These are phyloP conservation scores for Origma solitaria DNA, from an alignment of 2,113 vertebrate species.

Conservation along the genomic window DNA sequence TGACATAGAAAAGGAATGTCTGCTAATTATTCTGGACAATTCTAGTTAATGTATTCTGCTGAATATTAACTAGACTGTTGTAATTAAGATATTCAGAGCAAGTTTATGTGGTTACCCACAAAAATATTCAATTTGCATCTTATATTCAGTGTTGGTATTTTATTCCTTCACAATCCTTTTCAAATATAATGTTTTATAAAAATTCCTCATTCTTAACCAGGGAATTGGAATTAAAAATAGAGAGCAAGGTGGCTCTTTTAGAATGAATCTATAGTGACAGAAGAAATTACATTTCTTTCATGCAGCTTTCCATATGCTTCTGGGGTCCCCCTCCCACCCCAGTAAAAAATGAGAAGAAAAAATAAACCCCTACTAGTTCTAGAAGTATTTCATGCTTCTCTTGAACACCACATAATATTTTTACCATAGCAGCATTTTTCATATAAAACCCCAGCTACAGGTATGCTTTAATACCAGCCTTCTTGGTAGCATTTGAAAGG, in stretches of 20 bases:
- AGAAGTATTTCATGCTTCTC: neutral
- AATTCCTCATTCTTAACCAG: neutral
- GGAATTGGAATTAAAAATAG: neutral
- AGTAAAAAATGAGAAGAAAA: neutral
- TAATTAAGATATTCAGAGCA: neutral
- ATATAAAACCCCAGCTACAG: neutral
- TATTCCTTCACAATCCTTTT: neutral
- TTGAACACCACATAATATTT: neutral
- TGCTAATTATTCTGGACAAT: neutral
- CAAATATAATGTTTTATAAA: neutral
- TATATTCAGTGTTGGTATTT: neutral
- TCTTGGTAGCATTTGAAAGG: neutral
- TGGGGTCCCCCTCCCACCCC: neutral
- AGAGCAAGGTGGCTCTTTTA: neutral
- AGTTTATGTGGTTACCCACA: neutral
- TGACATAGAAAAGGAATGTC: neutral
- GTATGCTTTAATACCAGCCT: neutral
- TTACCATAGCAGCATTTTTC: neutral
- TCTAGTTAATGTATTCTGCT: neutral
- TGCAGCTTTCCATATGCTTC: neutral
- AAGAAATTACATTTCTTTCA: neutral
- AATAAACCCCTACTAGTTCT: neutral
- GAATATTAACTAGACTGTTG: neutral
- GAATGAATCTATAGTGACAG: neutral
- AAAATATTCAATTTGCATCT: neutral